Base-by-base conservation (phyloP, 2,888 invertebrate genomes). In the Dascillus cervinus region DNA sequence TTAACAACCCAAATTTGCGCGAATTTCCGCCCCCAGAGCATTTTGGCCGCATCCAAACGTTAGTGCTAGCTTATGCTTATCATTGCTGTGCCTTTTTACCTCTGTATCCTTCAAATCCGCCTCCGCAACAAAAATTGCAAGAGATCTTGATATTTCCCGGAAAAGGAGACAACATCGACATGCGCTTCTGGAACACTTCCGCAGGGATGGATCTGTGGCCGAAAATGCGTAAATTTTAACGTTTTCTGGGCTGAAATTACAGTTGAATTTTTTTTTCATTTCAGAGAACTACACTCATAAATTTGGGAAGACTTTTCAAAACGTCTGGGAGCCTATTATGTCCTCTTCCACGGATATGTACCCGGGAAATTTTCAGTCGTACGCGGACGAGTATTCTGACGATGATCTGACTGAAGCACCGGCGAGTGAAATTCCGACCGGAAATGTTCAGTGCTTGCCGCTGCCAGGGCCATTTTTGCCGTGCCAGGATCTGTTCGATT, bases 401-500 rank as follows among this genome's bases (percentile, higher is more conserved):
- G 78, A 80, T 42, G 72, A 73, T 25, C 39, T 52, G 3, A 38
- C 43, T 2, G 37, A 53, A 46, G 50, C 53, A 32, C 44, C 56
- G 13, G 66, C 64, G 4, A 53, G 52, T 25, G 41, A 57, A 38
- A 39, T 52, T 23, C 49, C 50, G 41, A 54, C 58, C 19, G 72
- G 72, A 22, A 67, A 65, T 41, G 75, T 81, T 37, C 82, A 83
- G 49, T 91, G 91, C 58, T 67, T 86, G 47, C 92, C 91, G 5
- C 72, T 82, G 56, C 91, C 91, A 2, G 87, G 85, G 75, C 94
- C 95, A 2, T 95, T 95, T 68, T 71, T 94, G 56, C 95, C 95
- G 3, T 96, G 95, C 63, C 85, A 88, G 57, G 95, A 95, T 64
- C 72, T 95, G 32, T 95, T 96, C 64, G 94, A 94, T 60, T 95